Evolutionary conservation across 2,888 invertebrate genomes (phyloP).

Genomic region (Lydus trimaculatus): DNA sequence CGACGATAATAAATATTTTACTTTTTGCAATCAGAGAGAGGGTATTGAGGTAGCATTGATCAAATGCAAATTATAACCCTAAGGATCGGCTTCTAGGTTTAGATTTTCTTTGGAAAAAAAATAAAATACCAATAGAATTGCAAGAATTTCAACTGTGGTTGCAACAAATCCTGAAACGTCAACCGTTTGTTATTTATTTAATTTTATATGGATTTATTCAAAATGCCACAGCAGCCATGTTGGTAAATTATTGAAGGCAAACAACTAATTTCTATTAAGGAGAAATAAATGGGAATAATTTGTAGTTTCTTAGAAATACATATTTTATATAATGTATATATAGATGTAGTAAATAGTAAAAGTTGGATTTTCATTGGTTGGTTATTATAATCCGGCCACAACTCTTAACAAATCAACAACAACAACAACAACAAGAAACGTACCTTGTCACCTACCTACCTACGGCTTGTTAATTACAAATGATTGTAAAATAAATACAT

Average conservation of each 20-base stretch:
- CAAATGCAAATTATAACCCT: neutral
- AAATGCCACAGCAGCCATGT: neutral
- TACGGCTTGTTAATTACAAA: neutral
- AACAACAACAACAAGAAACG: neutral
- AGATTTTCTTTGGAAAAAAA: neutral
- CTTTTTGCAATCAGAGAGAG: too few relatives aligned
- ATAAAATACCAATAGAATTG: neutral
- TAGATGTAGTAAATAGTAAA: constrained; percentile 1
- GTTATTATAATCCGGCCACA: neutral
- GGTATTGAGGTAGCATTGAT: too few relatives aligned
- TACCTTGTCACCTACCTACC: neutral
- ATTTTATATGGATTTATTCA: neutral
- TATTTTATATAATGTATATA: neutral
- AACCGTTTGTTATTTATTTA: neutral
- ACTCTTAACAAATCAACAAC: constrained; percentile 4
- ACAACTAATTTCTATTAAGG: neutral
- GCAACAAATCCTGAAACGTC: neutral
- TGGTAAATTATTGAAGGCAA: constrained; percentile 1
- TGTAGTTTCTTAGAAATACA: neutral
- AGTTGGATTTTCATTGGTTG: neutral
- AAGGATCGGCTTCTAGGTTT: neutral
- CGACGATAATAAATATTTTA: too few relatives aligned
- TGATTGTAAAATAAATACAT: neutral
- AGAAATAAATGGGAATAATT: neutral
- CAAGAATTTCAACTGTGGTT: neutral